A percentile compares a stretch with the other conserved stretches of the same genome.
These are phyloP conservation scores for Trichoplusia ni DNA, from an alignment of 1,140 invertebrate genomes.

Conservation along the genomic window DNA sequence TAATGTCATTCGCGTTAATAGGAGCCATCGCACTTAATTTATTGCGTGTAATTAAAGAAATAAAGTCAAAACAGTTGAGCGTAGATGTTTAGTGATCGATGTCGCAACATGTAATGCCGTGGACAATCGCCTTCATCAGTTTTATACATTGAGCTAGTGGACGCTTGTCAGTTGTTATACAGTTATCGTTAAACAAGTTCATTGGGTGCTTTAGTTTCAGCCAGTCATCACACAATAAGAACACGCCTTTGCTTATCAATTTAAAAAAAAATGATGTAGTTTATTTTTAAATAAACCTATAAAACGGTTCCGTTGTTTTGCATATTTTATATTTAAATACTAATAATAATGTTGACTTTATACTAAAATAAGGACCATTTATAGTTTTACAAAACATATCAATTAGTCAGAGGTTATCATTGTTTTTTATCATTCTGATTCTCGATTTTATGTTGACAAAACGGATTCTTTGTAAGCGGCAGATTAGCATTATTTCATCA, in stretches of 20 bases:
- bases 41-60: conserved; percentile 41
- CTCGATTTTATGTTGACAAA: no score
- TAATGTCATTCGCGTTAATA: conserved; percentile 59
- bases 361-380: no score
- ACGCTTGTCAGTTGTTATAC: conserved; percentile 30
- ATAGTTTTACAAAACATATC: no score
- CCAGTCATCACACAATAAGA: conserved; percentile 1
- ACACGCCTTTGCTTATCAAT: conserved; percentile 1
- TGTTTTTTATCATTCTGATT: no score
- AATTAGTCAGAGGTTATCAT: no score
- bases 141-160: conserved; percentile 54
- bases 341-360: no score
- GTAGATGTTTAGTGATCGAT: conserved; percentile 53
- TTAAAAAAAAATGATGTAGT: conserved; percentile 1
- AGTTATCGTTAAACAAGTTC: conserved; percentile 34
- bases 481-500: no score
- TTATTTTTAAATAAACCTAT: not conserved
- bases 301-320: no score
- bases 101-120: conserved; percentile 64
- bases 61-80: conserved; percentile 10
- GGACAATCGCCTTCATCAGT: conserved; percentile 41
- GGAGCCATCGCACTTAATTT: conserved; percentile 64
- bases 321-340: no score
- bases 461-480: no score
- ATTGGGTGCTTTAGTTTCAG: conserved; percentile 11